Evolutionary conservation across 2,888 invertebrate species (phyloP).

Genomic region (Phymatocera aterrima): DNA sequence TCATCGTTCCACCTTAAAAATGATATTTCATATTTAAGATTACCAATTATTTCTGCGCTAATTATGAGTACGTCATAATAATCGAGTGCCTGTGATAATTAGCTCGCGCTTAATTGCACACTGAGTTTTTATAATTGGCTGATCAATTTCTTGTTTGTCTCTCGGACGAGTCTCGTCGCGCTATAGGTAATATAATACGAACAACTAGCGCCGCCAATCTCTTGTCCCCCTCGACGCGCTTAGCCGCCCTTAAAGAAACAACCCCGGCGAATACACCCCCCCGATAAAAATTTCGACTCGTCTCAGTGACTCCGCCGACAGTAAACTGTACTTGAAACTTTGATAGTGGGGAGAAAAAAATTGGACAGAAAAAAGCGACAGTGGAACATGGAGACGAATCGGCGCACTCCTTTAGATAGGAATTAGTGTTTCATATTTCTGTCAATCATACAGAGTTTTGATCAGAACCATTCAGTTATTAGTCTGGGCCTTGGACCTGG

Average conservation of each 20-base stretch:
- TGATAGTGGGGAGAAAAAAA: too few relatives aligned
- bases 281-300: not conserved
- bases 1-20: not conserved
- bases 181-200: too few relatives aligned
- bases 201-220: not conserved
- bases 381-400: too few relatives aligned
- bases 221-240: conserved; percentile 7
- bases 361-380: not conserved
- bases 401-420: too few relatives aligned
- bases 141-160: conserved; percentile 58
- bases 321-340: not conserved
- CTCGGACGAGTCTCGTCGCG: not conserved
- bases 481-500: not conserved
- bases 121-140: conserved; percentile 64
- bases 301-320: not conserved
- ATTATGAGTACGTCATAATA: conserved; percentile 30
- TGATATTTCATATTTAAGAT: not conserved
- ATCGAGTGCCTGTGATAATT: conserved; percentile 37
- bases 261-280: conserved; percentile 1
- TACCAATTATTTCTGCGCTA: conserved; percentile 31
- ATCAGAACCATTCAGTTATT: not conserved
- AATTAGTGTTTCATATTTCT: not conserved
- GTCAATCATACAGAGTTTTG: not conserved
- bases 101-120: conserved; percentile 39
- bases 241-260: conserved; percentile 8